These are phyloP conservation scores for Campylomormyrus numenius DNA, from an alignment of 2,113 vertebrate genomes.

Conservation along the genomic window DNA sequence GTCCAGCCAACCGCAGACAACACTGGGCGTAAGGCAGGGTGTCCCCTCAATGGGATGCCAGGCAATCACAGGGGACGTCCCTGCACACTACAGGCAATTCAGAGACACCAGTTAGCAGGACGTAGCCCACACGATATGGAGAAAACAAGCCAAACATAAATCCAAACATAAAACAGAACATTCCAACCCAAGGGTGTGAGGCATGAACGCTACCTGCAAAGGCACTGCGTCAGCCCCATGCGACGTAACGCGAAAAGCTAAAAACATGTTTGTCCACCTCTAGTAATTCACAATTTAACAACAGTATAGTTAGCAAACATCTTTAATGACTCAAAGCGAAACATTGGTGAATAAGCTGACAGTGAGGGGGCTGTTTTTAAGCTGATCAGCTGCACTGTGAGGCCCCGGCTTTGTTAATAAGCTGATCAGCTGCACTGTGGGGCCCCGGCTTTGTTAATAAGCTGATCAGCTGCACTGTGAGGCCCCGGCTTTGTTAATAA, in stretches of 20 bases:
- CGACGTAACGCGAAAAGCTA: neutral
- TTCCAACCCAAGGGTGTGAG: neutral
- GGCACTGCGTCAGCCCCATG: neutral
- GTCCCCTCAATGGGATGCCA: neutral
- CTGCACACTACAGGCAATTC: neutral
- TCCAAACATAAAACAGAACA: neutral
- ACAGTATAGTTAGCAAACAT: neutral
- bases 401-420: neutral
- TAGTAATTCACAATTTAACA: neutral
- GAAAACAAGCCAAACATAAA: neutral
- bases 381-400: neutral
- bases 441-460: neutral
- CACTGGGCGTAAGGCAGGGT: neutral
- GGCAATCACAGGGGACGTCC: neutral
- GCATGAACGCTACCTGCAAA: neutral
- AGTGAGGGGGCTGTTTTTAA: neutral
- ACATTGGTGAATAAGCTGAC: neutral
- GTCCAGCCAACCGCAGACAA: neutral
- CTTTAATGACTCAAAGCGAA: neutral
- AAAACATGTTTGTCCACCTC: neutral
- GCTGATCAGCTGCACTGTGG: no score
- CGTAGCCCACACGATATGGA: neutral
- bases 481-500: neutral
- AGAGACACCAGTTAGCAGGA: neutral
- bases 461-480: no score